These are phyloP conservation scores for Colletes gigas DNA, from an alignment of 1,140 invertebrate species.

Conservation along the genomic window DNA sequence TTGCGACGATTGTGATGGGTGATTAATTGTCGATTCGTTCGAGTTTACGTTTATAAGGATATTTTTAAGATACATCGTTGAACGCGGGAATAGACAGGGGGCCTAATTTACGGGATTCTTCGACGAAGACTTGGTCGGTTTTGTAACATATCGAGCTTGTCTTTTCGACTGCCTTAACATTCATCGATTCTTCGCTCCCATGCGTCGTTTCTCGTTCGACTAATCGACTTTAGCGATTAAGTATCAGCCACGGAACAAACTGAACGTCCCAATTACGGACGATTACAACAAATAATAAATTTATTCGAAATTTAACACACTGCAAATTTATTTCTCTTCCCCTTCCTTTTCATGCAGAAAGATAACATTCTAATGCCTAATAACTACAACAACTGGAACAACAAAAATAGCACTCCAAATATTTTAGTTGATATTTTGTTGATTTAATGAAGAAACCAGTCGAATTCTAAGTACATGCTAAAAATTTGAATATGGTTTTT, in stretches of 20 bases:
- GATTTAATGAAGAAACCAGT: too few relatives aligned
- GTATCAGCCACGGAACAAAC: conserved; percentile 13
- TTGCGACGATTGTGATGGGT: neutral
- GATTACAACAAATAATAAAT: conserved; percentile 29
- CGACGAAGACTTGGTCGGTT: neutral
- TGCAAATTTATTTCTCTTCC: neutral
- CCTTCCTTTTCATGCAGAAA: neutral
- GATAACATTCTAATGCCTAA: neutral
- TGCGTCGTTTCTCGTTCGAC: conserved; percentile 16
- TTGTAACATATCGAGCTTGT: conserved; percentile 21
- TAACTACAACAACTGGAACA: too few relatives aligned
- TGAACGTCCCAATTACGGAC: neutral
- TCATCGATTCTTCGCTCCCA: conserved; percentile 18
- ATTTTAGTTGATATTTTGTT: too few relatives aligned
- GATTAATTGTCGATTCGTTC: neutral
- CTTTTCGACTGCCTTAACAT: conserved; percentile 16
- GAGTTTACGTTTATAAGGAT: neutral
- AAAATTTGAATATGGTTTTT: neutral
- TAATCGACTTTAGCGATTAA: conserved; percentile 30
- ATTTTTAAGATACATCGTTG: neutral
- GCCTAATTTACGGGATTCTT: conserved; percentile 2
- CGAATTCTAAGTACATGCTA: neutral
- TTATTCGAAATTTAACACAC: neutral
- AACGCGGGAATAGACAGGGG: neutral
- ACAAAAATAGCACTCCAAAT: too few relatives aligned